Base-by-base conservation (phyloP, 2,797 vertebrate species). In the Epinephelus coioides region DNA sequence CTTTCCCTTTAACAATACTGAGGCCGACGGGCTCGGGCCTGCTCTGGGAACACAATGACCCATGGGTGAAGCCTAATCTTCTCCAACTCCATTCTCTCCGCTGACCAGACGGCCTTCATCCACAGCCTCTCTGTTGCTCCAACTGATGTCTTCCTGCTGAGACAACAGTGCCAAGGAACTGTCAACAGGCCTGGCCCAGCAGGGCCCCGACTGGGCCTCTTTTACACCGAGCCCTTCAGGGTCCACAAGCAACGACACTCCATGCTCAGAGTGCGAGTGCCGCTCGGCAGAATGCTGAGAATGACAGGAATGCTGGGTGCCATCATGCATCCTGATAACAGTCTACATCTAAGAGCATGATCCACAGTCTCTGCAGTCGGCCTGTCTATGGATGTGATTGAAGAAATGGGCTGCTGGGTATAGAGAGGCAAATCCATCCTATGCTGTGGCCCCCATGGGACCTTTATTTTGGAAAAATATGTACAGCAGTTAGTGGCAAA, bases 91-190 rank as follows among this genome's bases (percentile, higher is more conserved):
- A 95, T 95, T 96, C 94, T 92, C 93, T 66, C 17, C 27, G 34
- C 92, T 90, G 88, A 88, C 91, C 96, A 93, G 92, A 95, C 94
- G 94, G 94, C 91, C 95, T 91, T 89, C 89, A 81, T 95, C 94
- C 91, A 89, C 89, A 89, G 95, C 94, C 95, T 95, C 96, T 96
- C 96, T 96, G 95, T 96, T 97, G 96, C 97, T 97, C 95, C 96
- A 95, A 97, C 96, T 96, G 96, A 98, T 97, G 96, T 96, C 95
- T 97, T 97, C 97, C 97, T 96, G 97, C 97, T 97, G 98, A 96
- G 97, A 97, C 96, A 96, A 97, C 96, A 96, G 95, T 95, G 97
- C 95, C 96, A 97, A 97, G 96, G 94, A 96, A 91, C 96, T 97
- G 97, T 98, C 97, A 97, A 95, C 97, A 94, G 94, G 83, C 94